phyloP scores from a whole-genome alignment of 2,113 vertebrate species.

The Sylvietta virens region DNA sequence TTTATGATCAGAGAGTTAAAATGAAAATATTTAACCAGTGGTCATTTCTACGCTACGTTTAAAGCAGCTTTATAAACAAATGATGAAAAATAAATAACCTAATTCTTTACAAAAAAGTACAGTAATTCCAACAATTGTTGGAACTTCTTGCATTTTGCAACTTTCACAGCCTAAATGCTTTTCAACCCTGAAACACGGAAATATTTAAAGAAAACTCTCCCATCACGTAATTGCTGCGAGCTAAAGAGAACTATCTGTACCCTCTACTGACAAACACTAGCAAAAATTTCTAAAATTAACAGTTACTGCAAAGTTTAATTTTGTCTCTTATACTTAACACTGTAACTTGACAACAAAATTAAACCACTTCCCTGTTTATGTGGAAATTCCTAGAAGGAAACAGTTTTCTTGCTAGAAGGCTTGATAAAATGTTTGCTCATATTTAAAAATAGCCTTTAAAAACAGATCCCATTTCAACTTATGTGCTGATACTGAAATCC shows the following conservation, averaged over 20 bases:
- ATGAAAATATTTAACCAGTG: background rate
- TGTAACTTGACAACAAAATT: conserved; percentile 6
- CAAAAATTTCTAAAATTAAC: conserved; percentile 51
- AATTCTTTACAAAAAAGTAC: background rate
- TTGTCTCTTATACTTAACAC: conserved; percentile 2
- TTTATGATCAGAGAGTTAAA: background rate
- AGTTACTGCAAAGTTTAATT: conserved; percentile 53
- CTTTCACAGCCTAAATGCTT: background rate
- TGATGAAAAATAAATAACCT: background rate
- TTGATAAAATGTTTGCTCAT: background rate
- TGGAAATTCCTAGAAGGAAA: conserved; percentile 31
- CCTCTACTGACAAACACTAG: conserved; percentile 44
- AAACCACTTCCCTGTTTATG: conserved; percentile 8
- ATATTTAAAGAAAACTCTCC: conserved; percentile 16
- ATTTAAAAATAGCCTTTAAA: background rate
- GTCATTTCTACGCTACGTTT: background rate
- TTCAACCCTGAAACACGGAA: background rate
- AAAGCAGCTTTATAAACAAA: background rate
- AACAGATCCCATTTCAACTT: background rate
- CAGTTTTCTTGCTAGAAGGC: background rate
- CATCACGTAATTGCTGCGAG: conserved; percentile 7
- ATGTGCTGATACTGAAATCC: background rate
- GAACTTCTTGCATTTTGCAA: background rate
- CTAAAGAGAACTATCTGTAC: conserved; percentile 52
- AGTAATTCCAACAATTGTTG: background rate